Base-by-base conservation (phyloP, 2,113 vertebrate genomes). In the Pelecanoides urinatrix region DNA sequence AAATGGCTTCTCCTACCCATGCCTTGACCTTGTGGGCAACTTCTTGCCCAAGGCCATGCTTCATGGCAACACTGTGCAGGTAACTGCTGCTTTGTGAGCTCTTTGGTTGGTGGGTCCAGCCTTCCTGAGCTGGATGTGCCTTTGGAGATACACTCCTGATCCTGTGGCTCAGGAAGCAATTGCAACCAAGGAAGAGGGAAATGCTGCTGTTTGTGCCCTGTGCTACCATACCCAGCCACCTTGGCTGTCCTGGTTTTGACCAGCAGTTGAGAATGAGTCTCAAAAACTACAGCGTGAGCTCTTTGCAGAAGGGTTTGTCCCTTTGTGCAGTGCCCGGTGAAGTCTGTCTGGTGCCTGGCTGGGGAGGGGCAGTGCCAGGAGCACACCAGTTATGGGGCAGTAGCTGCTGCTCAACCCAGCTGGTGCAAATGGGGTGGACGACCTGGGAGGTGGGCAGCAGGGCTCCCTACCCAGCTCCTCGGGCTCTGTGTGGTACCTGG, bases 361-460 rank as follows among this genome's bases (percentile, higher is more conserved):
- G 55, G 50, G 36, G 22, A 74, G 38, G 22, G 26, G 21, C 55
- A 63, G 49, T 34, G 42, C 81, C 38, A 4, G 14, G 67, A 50
- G 13, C 16, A 52, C 44, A 38, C 5, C 6, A 7, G 9, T 34
- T 42, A 3, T 13, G 16, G 67, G 49, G 5, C 82, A 49, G 53
- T 72, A 16, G 32, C 49, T 59, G 59, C 13, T 92, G 49, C 13
- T 68, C 29, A 22, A 2, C 40, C 38, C 23, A 18, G 0, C 47
- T 70, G 66, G 38, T 61, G 26, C 23, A 21, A 8, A 16, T 0
- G 0, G 27, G 13, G 4, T 67, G 68, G 15, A 10, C 34, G 53
- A 16, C 8, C 55, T 34, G 56, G 20, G 23, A 36, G 32, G 17
- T 29, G 62, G 6, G 19, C 36, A 40, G 10, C n/a, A 59, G 66